Base-by-base conservation (phyloP, 1,140 invertebrate genomes). In the Drosophila willistoni region DNA sequence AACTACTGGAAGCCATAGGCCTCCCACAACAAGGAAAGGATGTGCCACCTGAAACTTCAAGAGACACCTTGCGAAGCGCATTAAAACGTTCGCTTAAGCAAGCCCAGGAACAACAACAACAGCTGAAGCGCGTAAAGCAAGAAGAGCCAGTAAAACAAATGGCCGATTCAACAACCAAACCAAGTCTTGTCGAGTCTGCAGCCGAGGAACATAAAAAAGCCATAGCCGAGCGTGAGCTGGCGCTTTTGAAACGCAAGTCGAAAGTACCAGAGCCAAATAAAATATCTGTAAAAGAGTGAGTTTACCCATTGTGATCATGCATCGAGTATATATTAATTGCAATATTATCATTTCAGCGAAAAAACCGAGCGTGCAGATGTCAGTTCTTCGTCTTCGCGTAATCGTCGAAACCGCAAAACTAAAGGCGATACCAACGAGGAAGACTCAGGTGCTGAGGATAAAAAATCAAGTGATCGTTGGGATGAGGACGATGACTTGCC, bases 31-130 rank as follows among this genome's bases (percentile, higher is more conserved):
- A 57, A 10, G 79, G 73, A 0, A 80, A 81, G 22, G 62, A 78
- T 33, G 64, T 71, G 0, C 63, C 77, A 14, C 57, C 81, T 3
- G 83, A 87, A 68, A 78, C 44, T 54, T 81, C 84, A 7, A 73
- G 84, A 0, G 81, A 89, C 19, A 75, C 77, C 17, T 70, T 91
- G 7, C 76, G 90, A 13, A 87, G 77, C 25, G 90, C 90, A n/a
- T 51, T 91, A 7, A 91, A 91, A 29, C 81, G 87, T 1, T 91
- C 90, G 0, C 56, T 91, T 7, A 91, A 91, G 7, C 78, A 91
- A 25, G 90, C 90, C 7, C 90, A 91, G 29, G 90, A 91, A 44
- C 89, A 91, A 33, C 89, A 91, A 36, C 85, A 82, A 7, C 90
- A 90, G 41, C 25, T 82, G 1, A 90, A 89, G 14, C 77, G 84